Percentiles rank a stretch among this genome's conserved stretches.
Evolutionary conservation across 64 coral and sea anemone genomes (phyloP).

Genomic region (Trachythela sp.): DNA sequence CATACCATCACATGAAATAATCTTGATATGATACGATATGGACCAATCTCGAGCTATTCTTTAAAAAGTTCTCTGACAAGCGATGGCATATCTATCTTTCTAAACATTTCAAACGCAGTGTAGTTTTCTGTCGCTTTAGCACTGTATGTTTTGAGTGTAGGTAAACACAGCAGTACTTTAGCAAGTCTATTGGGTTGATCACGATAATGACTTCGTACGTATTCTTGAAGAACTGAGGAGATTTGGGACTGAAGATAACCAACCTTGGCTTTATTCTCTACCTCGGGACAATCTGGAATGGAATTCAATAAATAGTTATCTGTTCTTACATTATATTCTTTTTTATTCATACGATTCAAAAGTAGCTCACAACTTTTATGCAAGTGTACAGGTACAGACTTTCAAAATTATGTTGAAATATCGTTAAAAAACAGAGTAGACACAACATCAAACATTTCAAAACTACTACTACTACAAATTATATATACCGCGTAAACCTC

Average conservation of each 20-base stretch:
- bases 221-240: conserved; percentile 62
- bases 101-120: conserved; percentile 82
- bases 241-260: conserved; percentile 65
- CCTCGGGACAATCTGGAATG: conserved; percentile 65
- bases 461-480: too few species aligned
- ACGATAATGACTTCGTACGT: conserved; percentile 46
- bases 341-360: too few species aligned
- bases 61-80: conserved; percentile 76
- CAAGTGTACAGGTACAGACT: too few species aligned
- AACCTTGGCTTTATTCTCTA: conserved; percentile 68
- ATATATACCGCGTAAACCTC: too few species aligned
- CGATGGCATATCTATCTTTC: conserved; percentile 89
- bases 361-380: too few species aligned
- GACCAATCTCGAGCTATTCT: not conserved
- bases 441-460: too few species aligned
- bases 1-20: too few species aligned
- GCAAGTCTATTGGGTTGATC: conserved; percentile 68
- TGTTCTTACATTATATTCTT: too few species aligned
- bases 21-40: not conserved
- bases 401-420: too few species aligned
- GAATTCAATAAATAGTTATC: too few species aligned
- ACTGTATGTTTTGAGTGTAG: conserved; percentile 67
- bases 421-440: too few species aligned
- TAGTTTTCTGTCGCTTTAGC: conserved; percentile 94
- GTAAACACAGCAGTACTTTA: conserved; percentile 80